A percentile compares a stretch with the other conserved stretches of the same genome.
phyloP scores from a whole-genome alignment of 2,797 vertebrate species.

The Euphonia xanthogaster region DNA sequence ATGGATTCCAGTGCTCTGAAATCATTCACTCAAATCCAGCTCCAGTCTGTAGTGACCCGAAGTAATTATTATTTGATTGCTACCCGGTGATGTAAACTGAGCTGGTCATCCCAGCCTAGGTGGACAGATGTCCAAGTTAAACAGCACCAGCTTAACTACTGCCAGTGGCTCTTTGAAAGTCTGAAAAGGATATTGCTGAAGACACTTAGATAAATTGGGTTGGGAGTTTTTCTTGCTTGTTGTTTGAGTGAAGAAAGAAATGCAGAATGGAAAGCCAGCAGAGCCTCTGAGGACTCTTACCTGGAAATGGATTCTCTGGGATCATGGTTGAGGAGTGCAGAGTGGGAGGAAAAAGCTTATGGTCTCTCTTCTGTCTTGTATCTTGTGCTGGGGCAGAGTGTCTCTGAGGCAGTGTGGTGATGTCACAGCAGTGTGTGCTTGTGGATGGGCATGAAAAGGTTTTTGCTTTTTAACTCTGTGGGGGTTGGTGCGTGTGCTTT shows the following conservation, averaged over 20 bases:
- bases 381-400: neutral
- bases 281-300: neutral
- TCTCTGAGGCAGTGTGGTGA: neutral
- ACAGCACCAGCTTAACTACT: slow-evolving; percentile 40
- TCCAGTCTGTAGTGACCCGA: slow-evolving; percentile 39
- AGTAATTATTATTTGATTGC: slow-evolving; percentile 64
- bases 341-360: neutral
- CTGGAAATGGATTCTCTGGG: neutral
- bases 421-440: neutral
- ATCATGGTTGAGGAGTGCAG: neutral
- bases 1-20: slow-evolving; percentile 64
- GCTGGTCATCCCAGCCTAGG: slow-evolving; percentile 40
- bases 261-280: neutral
- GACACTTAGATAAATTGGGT: slow-evolving; percentile 5
- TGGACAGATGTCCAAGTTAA: slow-evolving; percentile 60
- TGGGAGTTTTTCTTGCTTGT: slow-evolving; percentile 13
- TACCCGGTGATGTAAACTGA: slow-evolving; percentile 46
- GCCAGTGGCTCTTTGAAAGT: slow-evolving; percentile 21
- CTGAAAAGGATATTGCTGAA: slow-evolving; percentile 33
- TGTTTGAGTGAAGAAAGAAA: neutral
- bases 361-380: neutral
- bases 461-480: neutral
- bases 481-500: neutral
- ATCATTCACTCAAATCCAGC: slow-evolving; percentile 48
- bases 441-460: neutral